Base-by-base conservation (phyloP, 2,888 invertebrate species). In the Blera fallax region DNA sequence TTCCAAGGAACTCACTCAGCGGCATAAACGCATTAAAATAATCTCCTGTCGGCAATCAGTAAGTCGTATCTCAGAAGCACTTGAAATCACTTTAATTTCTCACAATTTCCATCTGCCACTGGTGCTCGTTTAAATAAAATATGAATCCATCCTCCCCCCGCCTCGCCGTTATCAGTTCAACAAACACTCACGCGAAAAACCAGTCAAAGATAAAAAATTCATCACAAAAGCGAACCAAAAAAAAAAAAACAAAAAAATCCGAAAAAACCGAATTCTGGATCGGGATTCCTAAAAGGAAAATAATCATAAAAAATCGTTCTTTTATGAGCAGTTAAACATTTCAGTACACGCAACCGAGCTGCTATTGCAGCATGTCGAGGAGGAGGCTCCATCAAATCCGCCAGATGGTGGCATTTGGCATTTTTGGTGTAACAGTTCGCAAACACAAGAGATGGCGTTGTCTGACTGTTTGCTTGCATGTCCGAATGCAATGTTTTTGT, bases 291-390 rank as follows among this genome's bases (percentile, higher is more conserved):
- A 34, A 58, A 48, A 29, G 14, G 14, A 67, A 58, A 58, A 64
- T 60, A 60, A 40, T 37, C 21, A 29, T 7, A 40, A 62, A 34
- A 45, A 40, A 43, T 45, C 7, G 21, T 18, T 60, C 72, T 82
- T 82, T 60, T 83, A 78, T 78, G 67, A 67, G 83, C 60, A 48
- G 81, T 77, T 58, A 58, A 70, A 64, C 64, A 64, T 77, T 70
- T 40, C 56, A 64, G 7, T 70, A 56, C 77, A 79, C 65, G 67
- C 83, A 73, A 83, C 34, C 72, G 77, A 58, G 45, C 48, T 32
- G 27, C 50, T 16, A 11, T 52, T 67, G 62, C 54, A 45, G 32
- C 50, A 50, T 62, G 45, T 24, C 8, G 16, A 11, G n/a, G n/a
- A n/a, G n/a, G n/a, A n/a, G 21, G 18, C 2, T 14, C 18, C 14